Percentiles rank a stretch among this genome's conserved stretches.
These are phyloP conservation scores for Poeciliopsis retropinna DNA, from an alignment of 2,113 vertebrate species.

Conservation along the genomic window DNA sequence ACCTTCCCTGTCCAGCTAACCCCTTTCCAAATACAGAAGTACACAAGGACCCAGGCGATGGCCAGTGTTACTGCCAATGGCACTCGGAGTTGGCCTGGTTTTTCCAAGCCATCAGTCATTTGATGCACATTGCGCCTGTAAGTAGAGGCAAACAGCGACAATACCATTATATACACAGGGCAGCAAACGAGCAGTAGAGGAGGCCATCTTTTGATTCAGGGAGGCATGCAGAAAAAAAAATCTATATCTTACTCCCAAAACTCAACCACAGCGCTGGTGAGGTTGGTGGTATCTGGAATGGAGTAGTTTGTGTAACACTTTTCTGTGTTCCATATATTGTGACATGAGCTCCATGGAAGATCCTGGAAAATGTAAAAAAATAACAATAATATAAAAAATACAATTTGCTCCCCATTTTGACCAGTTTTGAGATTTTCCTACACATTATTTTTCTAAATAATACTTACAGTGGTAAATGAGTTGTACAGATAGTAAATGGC, in stretches of 20 bases:
- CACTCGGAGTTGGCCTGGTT: slow-evolving; percentile 93
- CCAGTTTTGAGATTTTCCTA: background rate
- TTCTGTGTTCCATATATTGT: slow-evolving; percentile 96
- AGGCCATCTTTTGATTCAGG: slow-evolving; percentile 37
- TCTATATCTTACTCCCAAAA: slow-evolving; percentile 95
- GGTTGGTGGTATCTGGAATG: slow-evolving; percentile 89
- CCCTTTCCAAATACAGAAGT: slow-evolving; percentile 99
- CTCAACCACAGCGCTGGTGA: slow-evolving; percentile 94
- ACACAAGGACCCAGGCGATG: slow-evolving; percentile 96
- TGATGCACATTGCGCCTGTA: slow-evolving; percentile 95
- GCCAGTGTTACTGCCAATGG: slow-evolving; percentile 95
- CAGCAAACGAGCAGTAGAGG: slow-evolving; percentile 45
- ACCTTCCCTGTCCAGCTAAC: slow-evolving; percentile 99
- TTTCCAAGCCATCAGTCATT: slow-evolving; percentile 95
- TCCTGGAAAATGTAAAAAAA: slow-evolving; percentile 76
- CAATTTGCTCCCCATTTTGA: background rate
- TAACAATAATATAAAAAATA: background rate
- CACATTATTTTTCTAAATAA: background rate
- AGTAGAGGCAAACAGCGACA: slow-evolving; percentile 65
- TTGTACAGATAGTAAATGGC: slow-evolving; percentile 98
- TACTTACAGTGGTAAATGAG: slow-evolving; percentile 94
- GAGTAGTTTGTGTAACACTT: slow-evolving; percentile 96
- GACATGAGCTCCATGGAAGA: slow-evolving; percentile 95
- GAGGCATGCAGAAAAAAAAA: slow-evolving; percentile 49
- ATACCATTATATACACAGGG: slow-evolving; percentile 48